Base-by-base conservation (phyloP, 2,888 invertebrate genomes). In the Watsonalla cultraria region DNA sequence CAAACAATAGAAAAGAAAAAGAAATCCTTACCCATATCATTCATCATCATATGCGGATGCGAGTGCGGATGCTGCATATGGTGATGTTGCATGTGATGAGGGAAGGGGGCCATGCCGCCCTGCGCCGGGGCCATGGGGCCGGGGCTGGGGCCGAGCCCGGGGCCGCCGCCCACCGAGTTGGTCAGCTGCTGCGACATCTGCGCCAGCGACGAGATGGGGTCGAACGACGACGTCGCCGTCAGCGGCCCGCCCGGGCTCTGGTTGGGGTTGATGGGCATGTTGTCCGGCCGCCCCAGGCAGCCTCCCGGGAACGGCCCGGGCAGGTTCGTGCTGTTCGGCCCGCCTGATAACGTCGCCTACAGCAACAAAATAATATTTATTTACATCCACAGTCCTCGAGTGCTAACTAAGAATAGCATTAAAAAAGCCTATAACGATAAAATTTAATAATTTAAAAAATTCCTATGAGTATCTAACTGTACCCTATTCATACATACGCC, bases 181-280 rank as follows among this genome's bases (percentile, higher is more conserved):
- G 97, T 96, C 62, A 98, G 86, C 78, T 97, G 97, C 75, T 98
- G 97, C 60, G 97, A 97, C 98, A 98, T 98, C 84, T 98, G 97
- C 54, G 97, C 97, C 72, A 98, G 92, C 7, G 97, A 98, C 52
- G 97, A 96, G 70, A 98, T 98, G 0, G 98, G 98, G 91, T 98
- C 98, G 83, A 98, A 98, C 76, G 96, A 74, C 92, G 91, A 77
- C 47, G 86, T 80, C 46, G 82, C 66, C 6, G 86, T 72, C 93
- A 94, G 70, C 82, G 93, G 84, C 75, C 94, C 77, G 81, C 90
- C 68, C 82, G 90, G 85, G 72, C 92, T 82, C 83, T 86, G 88
- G 75, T 90, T 90, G 53, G 85, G 90, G 72, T 84, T 90, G 69
- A 85, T 91, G 68, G 85, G 90, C 64, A 86, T 88, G 74, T 82